phyloP scores from a whole-genome alignment of 2,113 vertebrate species.

The Abramis brama region DNA sequence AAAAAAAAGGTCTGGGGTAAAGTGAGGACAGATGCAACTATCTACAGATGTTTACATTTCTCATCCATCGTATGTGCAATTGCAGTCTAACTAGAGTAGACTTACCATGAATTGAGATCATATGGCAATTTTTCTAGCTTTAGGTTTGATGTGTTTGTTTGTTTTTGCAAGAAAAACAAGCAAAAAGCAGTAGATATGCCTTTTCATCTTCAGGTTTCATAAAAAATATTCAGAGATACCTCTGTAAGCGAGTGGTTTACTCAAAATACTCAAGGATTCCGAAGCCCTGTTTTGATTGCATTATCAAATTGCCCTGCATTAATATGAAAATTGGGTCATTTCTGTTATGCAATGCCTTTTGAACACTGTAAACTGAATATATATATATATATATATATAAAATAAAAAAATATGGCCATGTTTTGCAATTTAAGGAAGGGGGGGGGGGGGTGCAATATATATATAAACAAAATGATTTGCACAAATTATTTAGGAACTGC shows the following conservation, averaged over 20 bases:
- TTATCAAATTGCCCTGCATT: slow-evolving; percentile 45
- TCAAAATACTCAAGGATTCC: slow-evolving; percentile 39
- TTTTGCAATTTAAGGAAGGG: neutral
- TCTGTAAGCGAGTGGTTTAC: neutral
- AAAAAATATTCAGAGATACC: neutral
- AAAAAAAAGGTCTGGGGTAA: slow-evolving; percentile 13
- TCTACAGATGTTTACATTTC: neutral
- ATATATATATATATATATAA: no score
- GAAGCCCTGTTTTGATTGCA: slow-evolving; percentile 66
- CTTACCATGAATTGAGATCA: slow-evolving; percentile 62
- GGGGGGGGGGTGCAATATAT: no score
- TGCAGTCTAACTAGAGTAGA: slow-evolving; percentile 63
- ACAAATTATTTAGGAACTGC: neutral
- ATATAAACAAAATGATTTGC: neutral
- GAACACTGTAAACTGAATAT: neutral
- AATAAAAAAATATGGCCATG: no score
- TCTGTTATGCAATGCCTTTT: neutral
- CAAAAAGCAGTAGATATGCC: neutral
- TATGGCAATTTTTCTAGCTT: slow-evolving; percentile 67
- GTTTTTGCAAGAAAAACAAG: slow-evolving; percentile 41
- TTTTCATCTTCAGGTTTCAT: neutral
- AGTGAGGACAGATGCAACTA: neutral
- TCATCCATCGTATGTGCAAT: slow-evolving; percentile 21
- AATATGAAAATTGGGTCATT: slow-evolving; percentile 59
- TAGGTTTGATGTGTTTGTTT: slow-evolving; percentile 17